Evolutionary conservation across 2,888 invertebrate species (phyloP), one percentile per base, ranked within the genome.

Genomic region (Agrotis puta): DNA sequence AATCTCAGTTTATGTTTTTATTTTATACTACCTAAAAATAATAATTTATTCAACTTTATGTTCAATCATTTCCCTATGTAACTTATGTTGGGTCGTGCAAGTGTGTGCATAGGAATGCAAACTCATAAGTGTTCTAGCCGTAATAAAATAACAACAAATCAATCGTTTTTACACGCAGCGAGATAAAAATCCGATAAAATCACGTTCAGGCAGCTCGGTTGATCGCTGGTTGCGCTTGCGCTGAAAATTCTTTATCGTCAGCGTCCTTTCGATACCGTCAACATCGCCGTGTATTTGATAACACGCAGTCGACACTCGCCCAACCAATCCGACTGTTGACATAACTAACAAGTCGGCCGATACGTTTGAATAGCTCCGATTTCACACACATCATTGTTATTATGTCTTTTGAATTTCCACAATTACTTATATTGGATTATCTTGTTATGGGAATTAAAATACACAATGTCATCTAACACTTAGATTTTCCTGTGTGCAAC

Each of bases 121-220:
- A 64, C 79, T 66, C 53, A 43, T 72, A 74, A 72, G 33, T 66
- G 70, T 75, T 78, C 51, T 67, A 39, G 66, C 70, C 57, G 81
- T 79, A 83, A 83, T 85, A 83, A 86, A 86, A 86, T 79, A 85
- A 84, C 83, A 87, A 80, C 71, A 85, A 88, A 86, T 85, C 86
- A 88, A 84, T 84, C 80, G 80, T 78, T 83, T 83, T 85, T 81
- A 79, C 69, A 82, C 70, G 82, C 73, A 61, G 77, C 86, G 78
- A 89, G 94, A 94, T 94, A 93, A 94, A 91, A 95, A 88, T 90
- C 90, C 92, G 86, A 93, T 94, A 93, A 94, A 94, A 93, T 91
- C 92, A 92, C 92, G 93, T 91, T 85, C 86, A 77, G 68, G 74
- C 82, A 65, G 77, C 74, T 77, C 57, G 39, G 74, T 70, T 65